phyloP scores from a whole-genome alignment of 1,140 invertebrate species.

The Parasteatoda tepidariorum region DNA sequence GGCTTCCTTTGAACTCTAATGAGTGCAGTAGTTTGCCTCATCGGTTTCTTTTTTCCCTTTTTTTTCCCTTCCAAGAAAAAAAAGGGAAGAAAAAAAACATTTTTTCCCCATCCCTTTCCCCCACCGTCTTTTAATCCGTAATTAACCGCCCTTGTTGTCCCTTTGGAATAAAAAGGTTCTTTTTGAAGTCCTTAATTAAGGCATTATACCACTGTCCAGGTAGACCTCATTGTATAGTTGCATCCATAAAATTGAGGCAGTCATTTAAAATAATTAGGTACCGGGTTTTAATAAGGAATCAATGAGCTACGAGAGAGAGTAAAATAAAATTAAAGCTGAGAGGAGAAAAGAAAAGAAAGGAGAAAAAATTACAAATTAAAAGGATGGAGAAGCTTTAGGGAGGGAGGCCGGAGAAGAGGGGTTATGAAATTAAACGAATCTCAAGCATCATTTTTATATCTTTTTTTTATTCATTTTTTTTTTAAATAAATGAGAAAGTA shows the following conservation, averaged over 20 bases:
- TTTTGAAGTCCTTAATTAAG: constrained; percentile 52
- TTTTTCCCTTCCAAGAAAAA: constrained; percentile 8
- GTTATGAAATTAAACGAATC: constrained; percentile 61
- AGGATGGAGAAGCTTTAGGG: constrained; percentile 1
- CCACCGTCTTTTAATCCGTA: constrained; percentile 54
- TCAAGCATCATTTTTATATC: constrained; percentile 36
- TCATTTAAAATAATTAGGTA: constrained; percentile 62
- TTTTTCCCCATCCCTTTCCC: constrained; percentile 7
- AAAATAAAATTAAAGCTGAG: constrained; percentile 42
- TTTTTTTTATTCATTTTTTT: constrained; percentile 46
- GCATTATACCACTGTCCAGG: constrained; percentile 57
- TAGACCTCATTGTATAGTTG: constrained; percentile 20
- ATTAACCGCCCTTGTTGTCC: constrained; percentile 57
- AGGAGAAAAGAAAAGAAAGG: background rate
- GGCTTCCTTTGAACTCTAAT: constrained; percentile 51
- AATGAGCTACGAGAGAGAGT: constrained; percentile 47
- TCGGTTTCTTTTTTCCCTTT: constrained; percentile 7
- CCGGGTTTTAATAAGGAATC: constrained; percentile 60
- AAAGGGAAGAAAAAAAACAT: constrained; percentile 30
- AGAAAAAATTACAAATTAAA: constrained; percentile 58
- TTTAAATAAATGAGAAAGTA: constrained; percentile 60
- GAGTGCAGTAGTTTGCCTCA: constrained; percentile 29
- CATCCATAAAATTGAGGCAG: constrained; percentile 50
- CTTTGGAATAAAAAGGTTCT: constrained; percentile 45
- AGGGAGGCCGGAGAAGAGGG: background rate